Conservation (phyloP, 2,888 invertebrate species). For the Cyaniris semiargus region DNA sequence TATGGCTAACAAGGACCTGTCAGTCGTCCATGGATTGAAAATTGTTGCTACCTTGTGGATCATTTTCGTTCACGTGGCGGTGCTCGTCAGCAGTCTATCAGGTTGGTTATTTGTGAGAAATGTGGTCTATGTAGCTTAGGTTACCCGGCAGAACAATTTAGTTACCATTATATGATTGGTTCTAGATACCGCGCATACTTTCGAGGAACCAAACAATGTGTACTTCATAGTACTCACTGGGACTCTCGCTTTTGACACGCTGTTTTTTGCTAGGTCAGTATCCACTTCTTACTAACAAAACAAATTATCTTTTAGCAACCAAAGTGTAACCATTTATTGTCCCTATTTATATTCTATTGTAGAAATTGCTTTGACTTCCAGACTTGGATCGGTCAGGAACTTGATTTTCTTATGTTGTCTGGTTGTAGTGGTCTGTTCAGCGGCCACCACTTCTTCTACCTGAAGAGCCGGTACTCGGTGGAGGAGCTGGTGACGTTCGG, state of each 20-base stretch:
- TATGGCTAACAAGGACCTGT: slow-evolving; percentile 74
- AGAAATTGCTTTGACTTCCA: too few relatives aligned
- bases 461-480: slow-evolving; percentile 71
- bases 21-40: slow-evolving; percentile 81
- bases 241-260: slow-evolving; percentile 81
- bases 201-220: slow-evolving; percentile 63
- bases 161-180: too few relatives aligned
- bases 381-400: not conserved
- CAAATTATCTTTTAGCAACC: too few relatives aligned
- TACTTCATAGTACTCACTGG: slow-evolving; percentile 78
- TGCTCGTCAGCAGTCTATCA: slow-evolving; percentile 84
- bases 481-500: slow-evolving; percentile 70
- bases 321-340: too few relatives aligned
- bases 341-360: too few relatives aligned
- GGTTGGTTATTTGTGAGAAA: slow-evolving; percentile 54
- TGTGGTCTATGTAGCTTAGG: too few relatives aligned
- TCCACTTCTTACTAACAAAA: not conserved
- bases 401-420: not conserved
- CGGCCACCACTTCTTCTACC: slow-evolving; percentile 81
- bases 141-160: too few relatives aligned
- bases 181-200: slow-evolving; percentile 66
- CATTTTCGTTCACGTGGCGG: slow-evolving; percentile 82
- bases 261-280: slow-evolving; percentile 82
- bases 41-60: slow-evolving; percentile 84
- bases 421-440: slow-evolving; percentile 80